Evolutionary conservation across 2,113 vertebrate genomes (phyloP).

Genomic region (Paradoxurus hermaphroditus): DNA sequence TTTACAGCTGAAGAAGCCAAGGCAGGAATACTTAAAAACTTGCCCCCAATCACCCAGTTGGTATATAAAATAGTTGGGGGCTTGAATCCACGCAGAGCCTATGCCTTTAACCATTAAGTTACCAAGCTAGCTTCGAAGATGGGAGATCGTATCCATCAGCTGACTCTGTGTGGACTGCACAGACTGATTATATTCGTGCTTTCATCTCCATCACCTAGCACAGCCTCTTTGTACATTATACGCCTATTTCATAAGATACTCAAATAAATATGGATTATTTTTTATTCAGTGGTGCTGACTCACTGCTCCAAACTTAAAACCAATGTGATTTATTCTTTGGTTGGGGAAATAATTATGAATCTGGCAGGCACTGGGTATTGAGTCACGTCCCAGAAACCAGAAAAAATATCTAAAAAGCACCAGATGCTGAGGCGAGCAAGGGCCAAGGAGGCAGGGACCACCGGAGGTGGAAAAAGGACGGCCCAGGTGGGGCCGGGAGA

Average conservation of each 20-base stretch:
- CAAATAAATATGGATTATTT: neutral
- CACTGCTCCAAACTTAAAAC: neutral
- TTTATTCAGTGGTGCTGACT: neutral
- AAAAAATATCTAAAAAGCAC: neutral
- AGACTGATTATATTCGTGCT: neutral
- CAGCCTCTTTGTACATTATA: neutral
- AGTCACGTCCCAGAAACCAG: neutral
- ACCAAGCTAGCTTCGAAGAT: neutral
- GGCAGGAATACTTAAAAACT: neutral
- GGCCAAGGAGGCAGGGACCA: fast-evolving
- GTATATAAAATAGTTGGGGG: neutral
- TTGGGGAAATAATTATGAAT: neutral
- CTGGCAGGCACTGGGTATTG: neutral
- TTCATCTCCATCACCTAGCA: neutral
- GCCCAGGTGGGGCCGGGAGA: neutral
- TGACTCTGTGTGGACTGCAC: neutral
- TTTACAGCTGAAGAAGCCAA: neutral
- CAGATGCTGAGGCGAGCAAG: neutral
- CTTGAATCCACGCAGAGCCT: neutral
- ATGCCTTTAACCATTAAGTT: neutral
- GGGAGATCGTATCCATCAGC: neutral
- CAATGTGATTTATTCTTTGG: neutral
- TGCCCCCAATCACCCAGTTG: neutral
- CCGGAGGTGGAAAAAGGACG: fast-evolving
- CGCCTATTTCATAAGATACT: neutral